A percentile compares a stretch with the other conserved stretches of the same genome.
phyloP scores from a whole-genome alignment of 2,797 vertebrate genomes.

The Argya squamiceps region DNA sequence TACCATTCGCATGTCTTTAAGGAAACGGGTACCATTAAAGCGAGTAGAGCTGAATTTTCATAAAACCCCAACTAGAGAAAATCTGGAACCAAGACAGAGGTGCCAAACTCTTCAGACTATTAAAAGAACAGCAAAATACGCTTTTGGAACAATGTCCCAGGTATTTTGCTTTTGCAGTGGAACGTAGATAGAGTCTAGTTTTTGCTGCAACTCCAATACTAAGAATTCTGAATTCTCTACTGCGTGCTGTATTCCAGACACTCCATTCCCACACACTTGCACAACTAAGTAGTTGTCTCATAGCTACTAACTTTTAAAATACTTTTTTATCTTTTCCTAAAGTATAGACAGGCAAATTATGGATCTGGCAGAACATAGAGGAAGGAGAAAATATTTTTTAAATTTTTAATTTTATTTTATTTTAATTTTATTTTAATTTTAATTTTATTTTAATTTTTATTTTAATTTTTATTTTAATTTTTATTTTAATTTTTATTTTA shows the following conservation, averaged over 20 bases:
- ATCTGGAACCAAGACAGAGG: constrained; percentile 70
- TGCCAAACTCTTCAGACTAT: constrained; percentile 77
- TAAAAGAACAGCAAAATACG: constrained; percentile 82
- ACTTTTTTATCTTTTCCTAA: not conserved
- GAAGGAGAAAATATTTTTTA: not conserved
- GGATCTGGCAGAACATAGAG: not conserved
- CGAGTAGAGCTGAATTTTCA: constrained; percentile 77
- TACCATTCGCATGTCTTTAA: constrained; percentile 84
- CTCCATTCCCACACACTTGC: not conserved
- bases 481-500: not conserved
- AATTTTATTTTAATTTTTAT: too few species aligned
- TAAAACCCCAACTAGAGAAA: constrained; percentile 79
- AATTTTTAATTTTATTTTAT: too few species aligned
- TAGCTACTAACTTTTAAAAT: not conserved
- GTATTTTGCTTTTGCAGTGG: constrained; percentile 65
- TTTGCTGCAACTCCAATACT: not conserved
- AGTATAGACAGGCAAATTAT: not conserved
- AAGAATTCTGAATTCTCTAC: not conserved
- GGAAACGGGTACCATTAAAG: constrained; percentile 86
- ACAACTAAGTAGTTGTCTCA: not conserved
- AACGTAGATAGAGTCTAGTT: not conserved
- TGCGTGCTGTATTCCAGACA: not conserved
- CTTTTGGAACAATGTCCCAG: constrained; percentile 86
- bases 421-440: too few species aligned
- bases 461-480: too few species aligned